Percentiles rank a stretch among this genome's conserved stretches.
These are phyloP conservation scores for Lasius fuliginosus DNA, from an alignment of 2,888 invertebrate species.

Conservation along the genomic window DNA sequence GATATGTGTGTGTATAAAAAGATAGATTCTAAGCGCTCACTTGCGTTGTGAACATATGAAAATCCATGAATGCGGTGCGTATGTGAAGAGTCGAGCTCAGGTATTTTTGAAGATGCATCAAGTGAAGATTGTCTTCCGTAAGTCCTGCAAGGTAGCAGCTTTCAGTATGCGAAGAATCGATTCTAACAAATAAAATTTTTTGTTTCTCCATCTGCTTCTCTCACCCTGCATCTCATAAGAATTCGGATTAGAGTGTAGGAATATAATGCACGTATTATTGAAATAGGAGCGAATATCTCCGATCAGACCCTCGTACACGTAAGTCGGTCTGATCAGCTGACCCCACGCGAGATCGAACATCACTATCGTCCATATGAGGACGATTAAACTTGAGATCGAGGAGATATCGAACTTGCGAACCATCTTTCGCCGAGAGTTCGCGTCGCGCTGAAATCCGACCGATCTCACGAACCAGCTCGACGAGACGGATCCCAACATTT, in stretches of 20 bases:
- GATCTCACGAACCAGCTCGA: neutral
- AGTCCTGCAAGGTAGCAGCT: conserved; percentile 70
- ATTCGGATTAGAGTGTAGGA: conserved; percentile 76
- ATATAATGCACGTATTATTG: conserved; percentile 84
- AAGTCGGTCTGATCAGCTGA: conserved; percentile 75
- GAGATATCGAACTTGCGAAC: neutral
- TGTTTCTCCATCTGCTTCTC: conserved; percentile 16
- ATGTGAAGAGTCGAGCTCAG: conserved; percentile 75
- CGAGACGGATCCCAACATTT: neutral
- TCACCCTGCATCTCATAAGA: conserved; percentile 78
- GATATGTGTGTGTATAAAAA: neutral
- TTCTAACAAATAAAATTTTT: neutral
- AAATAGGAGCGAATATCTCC: conserved; percentile 80
- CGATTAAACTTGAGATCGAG: neutral
- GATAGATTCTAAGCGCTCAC: conserved; percentile 64
- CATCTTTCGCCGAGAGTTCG: neutral
- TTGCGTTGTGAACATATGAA: conserved; percentile 77
- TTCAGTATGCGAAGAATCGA: neutral
- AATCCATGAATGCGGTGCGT: conserved; percentile 81
- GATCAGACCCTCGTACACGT: conserved; percentile 78
- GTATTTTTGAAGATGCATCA: conserved; percentile 76
- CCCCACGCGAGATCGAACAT: conserved; percentile 2
- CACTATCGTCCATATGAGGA: neutral
- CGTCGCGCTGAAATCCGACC: neutral
- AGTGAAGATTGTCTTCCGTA: conserved; percentile 60